Evolutionary conservation across 2,888 invertebrate species (phyloP), one percentile per base, ranked within the genome.

Genomic region (Ecliptopera silaceata): DNA sequence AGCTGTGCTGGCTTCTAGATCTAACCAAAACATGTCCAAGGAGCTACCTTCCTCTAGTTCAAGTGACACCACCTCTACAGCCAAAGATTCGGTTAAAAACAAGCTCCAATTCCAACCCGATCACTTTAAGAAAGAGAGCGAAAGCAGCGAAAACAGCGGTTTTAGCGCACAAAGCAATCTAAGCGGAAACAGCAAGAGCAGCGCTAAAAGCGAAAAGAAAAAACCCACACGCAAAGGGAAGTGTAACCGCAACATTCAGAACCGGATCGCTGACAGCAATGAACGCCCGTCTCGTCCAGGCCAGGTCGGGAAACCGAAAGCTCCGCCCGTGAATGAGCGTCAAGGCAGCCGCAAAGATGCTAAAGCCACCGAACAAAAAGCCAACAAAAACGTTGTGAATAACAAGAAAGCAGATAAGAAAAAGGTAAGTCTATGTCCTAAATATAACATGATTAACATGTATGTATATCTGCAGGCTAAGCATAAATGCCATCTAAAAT

Each of bases 21-120:
- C 26, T 6, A 26, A 26, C 26, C 26, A 4, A 26, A 26, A 8
- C 26, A 26, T 6, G 1, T 26, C 26, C 10, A 26, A 4, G 26
- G 26, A 26, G 1, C 15, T 36, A 15, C 36, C 36, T 15, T 36
- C 36, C 10, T 59, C 94, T 82, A 72, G 95, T 92, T 85, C 86
- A 2, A 84, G 86, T 45, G 88, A 88, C n/a, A 92, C 95, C 0
- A 95, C 96, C 87, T 93, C 93, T 0, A 92, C 92, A 58, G 87
- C 84, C 86, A 0, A 82, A 84, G 62, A 78, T 86, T 32, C 70
- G 75, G 3, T 77, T 34, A 87, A 71, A 17, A 64, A 75, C 41
- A 85, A 85, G 54, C 63, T 91, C 0, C 79, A 84, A 6, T 90
- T 90, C 63, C 80, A 87, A 52, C 80, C 84, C 48, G 84, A 91